A percentile compares a stretch with the other conserved stretches of the same genome.
phyloP scores from a whole-genome alignment of 2,888 invertebrate genomes.

The Globia sparganii region DNA sequence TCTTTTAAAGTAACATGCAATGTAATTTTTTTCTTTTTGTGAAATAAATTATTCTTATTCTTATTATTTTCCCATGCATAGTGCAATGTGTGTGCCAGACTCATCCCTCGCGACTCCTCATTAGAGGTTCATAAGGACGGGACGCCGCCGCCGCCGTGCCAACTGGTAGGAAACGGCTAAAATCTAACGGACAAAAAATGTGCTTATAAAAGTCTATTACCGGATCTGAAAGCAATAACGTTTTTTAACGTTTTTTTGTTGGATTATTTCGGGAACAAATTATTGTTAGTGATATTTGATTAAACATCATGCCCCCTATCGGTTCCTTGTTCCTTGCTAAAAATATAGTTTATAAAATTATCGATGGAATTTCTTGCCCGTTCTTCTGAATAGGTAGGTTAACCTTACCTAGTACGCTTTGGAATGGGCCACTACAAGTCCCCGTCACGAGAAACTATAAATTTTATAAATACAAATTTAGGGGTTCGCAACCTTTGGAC shows the following conservation, averaged over 20 bases:
- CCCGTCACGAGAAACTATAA: too few species aligned
- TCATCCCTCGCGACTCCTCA: background rate
- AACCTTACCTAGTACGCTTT: too few species aligned
- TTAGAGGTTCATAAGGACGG: background rate
- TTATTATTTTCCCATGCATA: background rate
- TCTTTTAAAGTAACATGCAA: too few species aligned
- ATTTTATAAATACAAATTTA: too few species aligned
- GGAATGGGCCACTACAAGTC: too few species aligned
- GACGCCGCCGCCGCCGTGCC: background rate
- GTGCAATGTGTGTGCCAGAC: background rate
- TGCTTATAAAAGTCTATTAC: slow-evolving; percentile 16
- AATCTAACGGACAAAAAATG: background rate
- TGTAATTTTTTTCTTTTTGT: too few species aligned
- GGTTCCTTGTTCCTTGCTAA: background rate
- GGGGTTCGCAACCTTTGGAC: too few species aligned
- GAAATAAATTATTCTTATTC: too few species aligned
- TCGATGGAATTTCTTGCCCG: too few species aligned
- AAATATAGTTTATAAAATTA: too few species aligned
- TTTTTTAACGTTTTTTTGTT: too few species aligned
- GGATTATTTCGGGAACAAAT: slow-evolving; percentile 22
- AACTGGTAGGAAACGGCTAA: background rate
- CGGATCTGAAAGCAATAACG: slow-evolving; percentile 20
- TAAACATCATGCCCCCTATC: slow-evolving; percentile 4
- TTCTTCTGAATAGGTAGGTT: too few species aligned
- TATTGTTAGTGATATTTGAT: slow-evolving; percentile 18